Evolutionary conservation across 2,888 invertebrate species (phyloP), one percentile per base, ranked within the genome.

Genomic region (Tenthredo notha): DNA sequence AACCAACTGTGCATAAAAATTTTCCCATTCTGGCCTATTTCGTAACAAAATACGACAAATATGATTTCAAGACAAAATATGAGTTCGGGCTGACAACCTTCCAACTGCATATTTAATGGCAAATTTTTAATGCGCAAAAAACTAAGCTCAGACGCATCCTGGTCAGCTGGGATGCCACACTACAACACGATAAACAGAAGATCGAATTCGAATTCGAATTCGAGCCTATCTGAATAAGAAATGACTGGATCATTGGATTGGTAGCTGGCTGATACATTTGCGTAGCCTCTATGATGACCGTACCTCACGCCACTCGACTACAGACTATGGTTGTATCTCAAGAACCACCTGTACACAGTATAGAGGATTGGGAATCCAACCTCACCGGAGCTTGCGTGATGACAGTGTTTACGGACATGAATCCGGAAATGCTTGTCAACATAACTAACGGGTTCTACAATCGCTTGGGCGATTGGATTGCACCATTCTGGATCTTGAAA

Each of bases 291-390:
- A 54, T n/a, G 54, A 54, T 54, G n/a, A n/a, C n/a, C 54, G 18
- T 18, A 54, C n/a, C 54, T 54, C 54, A 54, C 54, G 54, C 54
- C 54, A 54, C 54, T 54, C n/a, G n/a, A 54, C 54, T 54, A 7
- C 6, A n/a, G 54, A 54, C 18, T 54, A n/a, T 54, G 7, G 50
- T 18, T n/a, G n/a, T 54, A 54, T 54, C n/a, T 54, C 7, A 54
- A 54, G n/a, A 54, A 54, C 54, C 54, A 54, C n/a, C 54, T 54
- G n/a, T 54, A 54, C 54, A 54, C 54, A 54, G 54, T n/a, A 54
- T 18, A 54, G n/a, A 54, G 54, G 2, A 54, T 54, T 54, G 6
- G n/a, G n/a, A 54, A 54, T n/a, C 54, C n/a, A 54, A n/a, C 54
- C 54, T 54, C 7, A 54, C n/a, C 7, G 54, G n/a, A 54, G 54